Base-by-base conservation (phyloP, 2,888 invertebrate species). In the Cheilosia variabilis region DNA sequence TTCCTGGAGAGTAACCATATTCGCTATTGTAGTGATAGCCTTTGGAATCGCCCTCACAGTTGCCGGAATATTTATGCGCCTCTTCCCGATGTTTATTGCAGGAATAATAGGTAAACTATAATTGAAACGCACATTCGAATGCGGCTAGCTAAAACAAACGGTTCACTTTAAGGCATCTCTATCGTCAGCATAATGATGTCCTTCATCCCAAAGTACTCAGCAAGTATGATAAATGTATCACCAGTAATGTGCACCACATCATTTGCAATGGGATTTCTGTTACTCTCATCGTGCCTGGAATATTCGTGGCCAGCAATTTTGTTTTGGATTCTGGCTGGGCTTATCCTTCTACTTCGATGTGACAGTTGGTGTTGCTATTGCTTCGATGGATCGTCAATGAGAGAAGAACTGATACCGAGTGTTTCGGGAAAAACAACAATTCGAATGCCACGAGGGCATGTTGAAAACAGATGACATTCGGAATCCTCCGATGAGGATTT, bases 401-500 rank as follows among this genome's bases (percentile, higher is more conserved):
- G 90, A 77, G 90, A 91, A 65, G 91, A 92, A 53, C 88, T 92
- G 7, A 90, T 92, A 80, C 90, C 92, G 37, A 91, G 91, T 87
- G 91, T 91, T 1, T 91, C 92, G n/a, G 90, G 89, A 5, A 91
- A 91, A 72, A 89, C 90, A 0, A 87, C 90, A 88, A 91, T 92
- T 77, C 90, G 92, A 37, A 90, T 92, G 88, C 91, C 90, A 6
- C 87, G 91, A 47, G 87, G 88, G 4, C 87, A 87, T 17, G 89
- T 89, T 69, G 88, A 88, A 1, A 82, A 89, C n/a, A 92, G 93
- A 91, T 92, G 92, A 92, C 92, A 92, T 73, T 90, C 91, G 17
- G 92, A 92, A 87, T 91, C 91, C 89, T 92, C 93, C 66, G 91
- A 91, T 87, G 91, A 91, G 88, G 92, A 92, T 80, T 88, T 91